phyloP scores from a whole-genome alignment of 1,140 invertebrate species.

The Cydia amplana region DNA sequence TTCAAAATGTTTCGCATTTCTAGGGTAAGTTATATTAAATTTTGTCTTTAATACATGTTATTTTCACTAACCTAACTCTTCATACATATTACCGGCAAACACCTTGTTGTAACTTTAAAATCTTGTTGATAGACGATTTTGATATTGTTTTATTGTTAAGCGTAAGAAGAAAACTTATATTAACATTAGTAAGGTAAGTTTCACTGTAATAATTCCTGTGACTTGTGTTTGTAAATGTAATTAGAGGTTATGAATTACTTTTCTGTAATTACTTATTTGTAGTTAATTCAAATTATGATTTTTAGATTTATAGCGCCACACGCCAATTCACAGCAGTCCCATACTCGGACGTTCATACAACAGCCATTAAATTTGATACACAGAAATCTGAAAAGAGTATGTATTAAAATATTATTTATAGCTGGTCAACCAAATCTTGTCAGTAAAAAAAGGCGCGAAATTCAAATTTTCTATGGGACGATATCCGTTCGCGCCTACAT shows the following conservation, averaged over 20 bases:
- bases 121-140: background rate
- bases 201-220: background rate
- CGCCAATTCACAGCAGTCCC: slow-evolving; percentile 33
- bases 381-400: slow-evolving; percentile 58
- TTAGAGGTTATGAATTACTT: background rate
- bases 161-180: background rate
- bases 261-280: background rate
- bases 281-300: background rate
- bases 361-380: slow-evolving; percentile 35
- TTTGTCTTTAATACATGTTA: background rate
- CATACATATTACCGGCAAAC: background rate
- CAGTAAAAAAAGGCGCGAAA: too few relatives aligned
- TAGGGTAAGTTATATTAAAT: background rate
- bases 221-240: background rate
- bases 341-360: slow-evolving; percentile 35
- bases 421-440: too few relatives aligned
- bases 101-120: background rate
- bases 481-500: too few relatives aligned
- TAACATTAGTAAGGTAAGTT: background rate
- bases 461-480: too few relatives aligned
- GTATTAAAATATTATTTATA: slow-evolving; percentile 36
- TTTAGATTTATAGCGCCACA: slow-evolving; percentile 37
- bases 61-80: background rate
- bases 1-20: background rate
- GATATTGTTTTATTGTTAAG: too few relatives aligned